Evolutionary conservation across 2,888 invertebrate genomes (phyloP).

Genomic region (Lasioglossum morio): DNA sequence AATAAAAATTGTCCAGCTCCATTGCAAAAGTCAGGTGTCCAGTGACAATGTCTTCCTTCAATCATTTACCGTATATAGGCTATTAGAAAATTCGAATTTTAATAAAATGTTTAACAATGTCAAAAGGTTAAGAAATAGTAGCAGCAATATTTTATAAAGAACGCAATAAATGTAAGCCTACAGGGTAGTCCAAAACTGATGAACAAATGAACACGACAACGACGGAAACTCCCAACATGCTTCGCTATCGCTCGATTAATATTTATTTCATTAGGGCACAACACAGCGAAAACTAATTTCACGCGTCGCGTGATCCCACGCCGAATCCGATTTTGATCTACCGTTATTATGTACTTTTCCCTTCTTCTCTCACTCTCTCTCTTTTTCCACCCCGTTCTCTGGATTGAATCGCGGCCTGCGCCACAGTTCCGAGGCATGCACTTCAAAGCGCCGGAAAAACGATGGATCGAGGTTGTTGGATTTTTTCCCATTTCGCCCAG

Average conservation of each 20-base stretch:
- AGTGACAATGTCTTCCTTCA: background rate
- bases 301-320: conserved; percentile 58
- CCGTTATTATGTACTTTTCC: conserved; percentile 56
- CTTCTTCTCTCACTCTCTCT: conserved; percentile 15
- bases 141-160: background rate
- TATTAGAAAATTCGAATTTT: background rate
- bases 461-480: conserved; percentile 66
- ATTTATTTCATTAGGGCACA: conserved; percentile 55
- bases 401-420: conserved; percentile 47
- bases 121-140: background rate
- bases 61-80: background rate
- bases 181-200: conserved; percentile 4
- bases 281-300: conserved; percentile 64
- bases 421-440: conserved; percentile 31
- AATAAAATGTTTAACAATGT: background rate
- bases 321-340: conserved; percentile 62
- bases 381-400: conserved; percentile 32
- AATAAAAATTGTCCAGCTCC: background rate
- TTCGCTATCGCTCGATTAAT: conserved; percentile 43
- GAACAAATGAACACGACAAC: background rate
- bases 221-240: background rate
- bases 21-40: background rate
- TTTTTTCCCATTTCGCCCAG: conserved; percentile 51
- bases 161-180: background rate
- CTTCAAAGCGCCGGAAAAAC: conserved; percentile 65